Conservation (phyloP, 1,140 invertebrate species). For the Drosophila sp. region DNA sequence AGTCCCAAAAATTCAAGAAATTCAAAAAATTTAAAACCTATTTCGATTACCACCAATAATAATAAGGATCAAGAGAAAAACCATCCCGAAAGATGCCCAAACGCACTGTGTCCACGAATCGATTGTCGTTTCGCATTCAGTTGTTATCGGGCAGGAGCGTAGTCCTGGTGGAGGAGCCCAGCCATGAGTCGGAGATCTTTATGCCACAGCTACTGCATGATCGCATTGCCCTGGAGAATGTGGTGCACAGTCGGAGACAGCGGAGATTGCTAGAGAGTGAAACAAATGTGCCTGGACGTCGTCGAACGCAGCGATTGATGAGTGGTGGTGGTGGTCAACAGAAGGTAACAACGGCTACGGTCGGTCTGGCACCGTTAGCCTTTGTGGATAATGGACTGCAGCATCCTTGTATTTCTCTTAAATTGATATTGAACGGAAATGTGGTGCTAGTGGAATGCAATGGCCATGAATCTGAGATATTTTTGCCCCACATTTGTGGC, state of each 20-base stretch:
- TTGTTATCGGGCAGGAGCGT: slow-evolving; percentile 39
- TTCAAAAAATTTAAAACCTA: not conserved
- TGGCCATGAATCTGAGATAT: slow-evolving; percentile 54
- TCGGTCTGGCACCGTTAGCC: slow-evolving; percentile 11
- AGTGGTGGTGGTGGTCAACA: not conserved
- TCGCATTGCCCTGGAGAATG: slow-evolving; percentile 32
- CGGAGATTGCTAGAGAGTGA: not conserved
- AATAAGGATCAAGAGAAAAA: not conserved
- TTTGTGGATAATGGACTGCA: not conserved
- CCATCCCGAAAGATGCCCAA: not conserved
- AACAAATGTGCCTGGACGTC: not conserved
- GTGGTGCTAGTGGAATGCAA: slow-evolving; percentile 52
- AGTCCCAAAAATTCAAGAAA: slow-evolving; percentile 1
- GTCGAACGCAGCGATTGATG: not conserved
- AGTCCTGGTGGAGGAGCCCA: slow-evolving; percentile 27
- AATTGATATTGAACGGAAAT: slow-evolving; percentile 46
- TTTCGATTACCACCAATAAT: not conserved
- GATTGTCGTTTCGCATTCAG: slow-evolving; percentile 16
- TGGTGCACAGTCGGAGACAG: slow-evolving; percentile 27
- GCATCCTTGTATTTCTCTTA: slow-evolving; percentile 14
- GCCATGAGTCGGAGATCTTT: slow-evolving; percentile 53
- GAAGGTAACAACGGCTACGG: slow-evolving; percentile 25
- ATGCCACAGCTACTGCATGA: slow-evolving; percentile 23
- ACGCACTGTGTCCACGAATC: not conserved
- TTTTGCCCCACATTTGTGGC: slow-evolving; percentile 44